Percentiles rank a stretch among this genome's conserved stretches.
These are phyloP conservation scores for Dermochelys coriacea DNA, from an alignment of 2,797 vertebrate genomes.

Conservation along the genomic window DNA sequence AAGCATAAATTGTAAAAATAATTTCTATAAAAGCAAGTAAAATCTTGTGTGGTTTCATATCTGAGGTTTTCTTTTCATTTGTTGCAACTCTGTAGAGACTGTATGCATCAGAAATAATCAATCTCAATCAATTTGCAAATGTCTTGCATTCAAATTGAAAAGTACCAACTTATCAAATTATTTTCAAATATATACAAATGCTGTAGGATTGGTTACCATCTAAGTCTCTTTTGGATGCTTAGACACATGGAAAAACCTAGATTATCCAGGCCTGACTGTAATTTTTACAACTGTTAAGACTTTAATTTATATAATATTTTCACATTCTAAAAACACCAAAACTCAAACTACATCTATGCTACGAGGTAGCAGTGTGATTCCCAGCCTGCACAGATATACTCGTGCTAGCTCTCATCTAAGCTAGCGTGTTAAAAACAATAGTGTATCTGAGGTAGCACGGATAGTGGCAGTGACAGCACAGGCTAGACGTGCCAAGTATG, in stretches of 20 bases:
- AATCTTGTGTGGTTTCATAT: not conserved
- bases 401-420: not conserved
- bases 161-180: not conserved
- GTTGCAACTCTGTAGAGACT: not conserved
- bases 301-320: not conserved
- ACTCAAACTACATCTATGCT: not conserved
- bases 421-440: not conserved
- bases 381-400: not conserved
- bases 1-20: not conserved
- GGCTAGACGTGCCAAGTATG: not conserved
- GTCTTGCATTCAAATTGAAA: not conserved
- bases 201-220: not conserved
- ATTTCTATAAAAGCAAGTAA: conserved; percentile 10
- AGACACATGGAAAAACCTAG: not conserved
- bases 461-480: not conserved
- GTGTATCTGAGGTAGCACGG: not conserved
- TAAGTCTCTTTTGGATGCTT: not conserved
- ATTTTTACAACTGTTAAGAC: not conserved
- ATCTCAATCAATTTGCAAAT: not conserved
- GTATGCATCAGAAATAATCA: not conserved
- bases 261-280: not conserved
- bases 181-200: not conserved
- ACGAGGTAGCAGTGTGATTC: not conserved
- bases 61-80: conserved; percentile 15
- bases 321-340: not conserved